A percentile compares a stretch with the other conserved stretches of the same genome.
Evolutionary conservation across 2,888 invertebrate genomes (phyloP).

Genomic region (Polymixis lichenea): DNA sequence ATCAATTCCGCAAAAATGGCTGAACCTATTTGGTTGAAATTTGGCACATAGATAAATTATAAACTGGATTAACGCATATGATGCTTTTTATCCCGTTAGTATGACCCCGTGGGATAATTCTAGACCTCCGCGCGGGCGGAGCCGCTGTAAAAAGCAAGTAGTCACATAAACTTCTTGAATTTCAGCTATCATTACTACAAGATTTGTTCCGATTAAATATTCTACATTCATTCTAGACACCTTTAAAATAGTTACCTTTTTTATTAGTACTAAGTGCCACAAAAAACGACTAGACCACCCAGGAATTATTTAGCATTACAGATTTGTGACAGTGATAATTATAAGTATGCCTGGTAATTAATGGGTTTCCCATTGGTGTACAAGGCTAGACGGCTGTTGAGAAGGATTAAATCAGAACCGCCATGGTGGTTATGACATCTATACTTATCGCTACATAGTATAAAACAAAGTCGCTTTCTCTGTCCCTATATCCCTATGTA

Average conservation of each 20-base stretch:
- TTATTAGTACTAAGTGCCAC: slow-evolving; percentile 22
- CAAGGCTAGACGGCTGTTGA: slow-evolving; percentile 15
- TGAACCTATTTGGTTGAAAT: too few relatives aligned
- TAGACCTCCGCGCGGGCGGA: too few relatives aligned
- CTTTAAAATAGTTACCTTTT: slow-evolving; percentile 13
- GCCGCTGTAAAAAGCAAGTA: background rate
- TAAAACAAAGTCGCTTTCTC: too few relatives aligned
- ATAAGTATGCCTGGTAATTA: slow-evolving; percentile 26
- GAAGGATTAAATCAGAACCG: background rate
- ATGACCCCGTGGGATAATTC: too few relatives aligned
- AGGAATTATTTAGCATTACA: slow-evolving; percentile 34
- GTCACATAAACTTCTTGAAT: slow-evolving; percentile 3
- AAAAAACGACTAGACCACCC: slow-evolving; percentile 53
- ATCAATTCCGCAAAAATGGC: too few relatives aligned
- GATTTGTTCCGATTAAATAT: slow-evolving; percentile 15
- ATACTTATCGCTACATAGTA: too few relatives aligned
- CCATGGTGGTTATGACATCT: too few relatives aligned
- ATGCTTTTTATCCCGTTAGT: too few relatives aligned
- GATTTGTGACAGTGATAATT: slow-evolving; percentile 51
- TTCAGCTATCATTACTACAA: slow-evolving; percentile 13
- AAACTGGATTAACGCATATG: too few relatives aligned
- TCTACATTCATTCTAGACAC: background rate
- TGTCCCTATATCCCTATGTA: too few relatives aligned
- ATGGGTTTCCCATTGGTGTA: slow-evolving; percentile 17
- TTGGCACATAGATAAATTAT: too few relatives aligned